A percentile compares a stretch with the other conserved stretches of the same genome.
Conservation (phyloP, 2,888 invertebrate genomes). For the Napeogenes sylphis region DNA sequence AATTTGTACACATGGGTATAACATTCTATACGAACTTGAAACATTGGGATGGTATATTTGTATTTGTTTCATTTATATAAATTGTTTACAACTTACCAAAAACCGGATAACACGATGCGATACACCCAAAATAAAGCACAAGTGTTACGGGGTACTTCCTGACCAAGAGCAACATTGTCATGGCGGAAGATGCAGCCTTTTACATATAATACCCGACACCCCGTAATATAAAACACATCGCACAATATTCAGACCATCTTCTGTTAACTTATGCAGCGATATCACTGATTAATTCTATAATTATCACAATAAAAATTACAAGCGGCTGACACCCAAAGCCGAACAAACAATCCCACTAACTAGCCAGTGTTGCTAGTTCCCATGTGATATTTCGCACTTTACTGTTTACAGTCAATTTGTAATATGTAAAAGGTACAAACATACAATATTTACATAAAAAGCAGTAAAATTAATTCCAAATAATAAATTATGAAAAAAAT, state of each 20-base stretch:
- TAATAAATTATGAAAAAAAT: too few species aligned
- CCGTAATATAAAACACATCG: conserved; percentile 55
- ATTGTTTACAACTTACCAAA: conserved; percentile 55
- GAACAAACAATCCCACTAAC: conserved; percentile 68
- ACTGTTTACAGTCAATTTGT: not conserved
- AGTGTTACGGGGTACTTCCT: conserved; percentile 63
- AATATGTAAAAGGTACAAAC: too few species aligned
- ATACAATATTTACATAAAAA: too few species aligned
- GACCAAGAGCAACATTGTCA: conserved; percentile 67
- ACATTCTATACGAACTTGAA: conserved; percentile 2
- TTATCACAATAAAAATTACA: conserved; percentile 62
- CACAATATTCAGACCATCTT: conserved; percentile 63
- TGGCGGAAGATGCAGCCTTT: conserved; percentile 68
- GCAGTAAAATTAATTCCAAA: too few species aligned
- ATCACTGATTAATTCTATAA: conserved; percentile 61
- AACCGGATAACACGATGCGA: conserved; percentile 61
- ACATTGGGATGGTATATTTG: conserved; percentile 5
- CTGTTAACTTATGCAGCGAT: conserved; percentile 50
- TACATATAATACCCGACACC: conserved; percentile 55
- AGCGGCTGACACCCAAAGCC: conserved; percentile 76
- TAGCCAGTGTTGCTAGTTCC: conserved; percentile 44
- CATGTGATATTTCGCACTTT: not conserved
- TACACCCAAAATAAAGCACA: conserved; percentile 68
- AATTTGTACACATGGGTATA: conserved; percentile 10
- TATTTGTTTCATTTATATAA: conserved; percentile 18